A percentile compares a stretch with the other conserved stretches of the same genome.
These are phyloP conservation scores for Electrophaes corylata DNA, from an alignment of 2,888 invertebrate genomes.

Conservation along the genomic window DNA sequence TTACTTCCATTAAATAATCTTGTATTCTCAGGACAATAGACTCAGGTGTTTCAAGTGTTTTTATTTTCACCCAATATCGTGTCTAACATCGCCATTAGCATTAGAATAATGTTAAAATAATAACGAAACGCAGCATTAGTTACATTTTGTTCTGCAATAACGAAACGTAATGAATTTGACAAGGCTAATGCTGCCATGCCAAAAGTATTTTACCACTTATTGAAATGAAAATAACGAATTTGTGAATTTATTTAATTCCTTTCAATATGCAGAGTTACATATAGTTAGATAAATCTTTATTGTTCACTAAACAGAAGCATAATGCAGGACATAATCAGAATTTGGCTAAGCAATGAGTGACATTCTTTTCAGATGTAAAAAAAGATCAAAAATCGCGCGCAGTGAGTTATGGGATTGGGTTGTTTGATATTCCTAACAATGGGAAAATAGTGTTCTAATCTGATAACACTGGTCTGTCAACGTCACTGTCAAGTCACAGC, in stretches of 20 bases:
- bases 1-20: too few relatives aligned
- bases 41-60: too few relatives aligned
- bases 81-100: neutral
- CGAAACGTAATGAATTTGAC: neutral
- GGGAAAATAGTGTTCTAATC: neutral
- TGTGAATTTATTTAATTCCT: too few relatives aligned
- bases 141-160: neutral
- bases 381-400: too few relatives aligned
- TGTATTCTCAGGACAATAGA: neutral
- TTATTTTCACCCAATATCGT: neutral
- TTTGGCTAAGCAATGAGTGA: too few relatives aligned
- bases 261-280: too few relatives aligned
- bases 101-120: neutral
- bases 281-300: too few relatives aligned
- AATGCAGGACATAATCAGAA: too few relatives aligned
- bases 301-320: too few relatives aligned
- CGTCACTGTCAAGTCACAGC: neutral
- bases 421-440: too few relatives aligned
- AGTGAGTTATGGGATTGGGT: too few relatives aligned
- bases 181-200: conserved; percentile 6
- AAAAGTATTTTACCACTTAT: neutral
- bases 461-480: neutral
- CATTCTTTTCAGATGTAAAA: too few relatives aligned
- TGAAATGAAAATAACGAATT: neutral
- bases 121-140: conserved; percentile 7